Percentiles rank a stretch among this genome's conserved stretches.
phyloP scores from a whole-genome alignment of 1,140 invertebrate species.

The Pentalonia nigronervosa region DNA sequence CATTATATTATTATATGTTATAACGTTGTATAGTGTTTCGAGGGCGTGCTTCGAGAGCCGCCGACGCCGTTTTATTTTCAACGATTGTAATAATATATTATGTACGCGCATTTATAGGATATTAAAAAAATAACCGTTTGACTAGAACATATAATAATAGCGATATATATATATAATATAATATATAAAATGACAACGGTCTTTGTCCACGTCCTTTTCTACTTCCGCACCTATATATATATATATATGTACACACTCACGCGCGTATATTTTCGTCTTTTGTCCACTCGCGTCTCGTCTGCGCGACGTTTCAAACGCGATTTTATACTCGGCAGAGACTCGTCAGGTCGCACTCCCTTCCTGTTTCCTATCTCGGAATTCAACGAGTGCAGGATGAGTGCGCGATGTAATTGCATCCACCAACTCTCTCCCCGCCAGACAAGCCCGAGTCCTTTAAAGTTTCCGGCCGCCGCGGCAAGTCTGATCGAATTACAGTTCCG shows the following conservation, averaged over 20 bases:
- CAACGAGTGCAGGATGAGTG: background rate
- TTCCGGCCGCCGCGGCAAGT: background rate
- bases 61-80: background rate
- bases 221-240: no score
- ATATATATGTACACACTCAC: no score
- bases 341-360: background rate
- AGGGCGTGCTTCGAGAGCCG: background rate
- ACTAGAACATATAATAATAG: background rate
- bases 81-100: background rate
- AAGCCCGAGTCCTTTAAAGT: background rate
- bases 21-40: background rate
- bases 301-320: background rate
- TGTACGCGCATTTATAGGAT: background rate
- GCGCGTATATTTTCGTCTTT: background rate
- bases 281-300: background rate
- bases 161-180: background rate
- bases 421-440: background rate
- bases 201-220: background rate
- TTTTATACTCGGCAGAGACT: background rate
- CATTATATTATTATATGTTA: background rate
- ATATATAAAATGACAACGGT: background rate
- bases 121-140: constrained; percentile 8
- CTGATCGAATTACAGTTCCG: background rate
- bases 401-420: background rate
- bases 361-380: background rate